These are phyloP conservation scores for Menidia beryllina DNA, from an alignment of 2,113 vertebrate genomes.

Conservation along the genomic window DNA sequence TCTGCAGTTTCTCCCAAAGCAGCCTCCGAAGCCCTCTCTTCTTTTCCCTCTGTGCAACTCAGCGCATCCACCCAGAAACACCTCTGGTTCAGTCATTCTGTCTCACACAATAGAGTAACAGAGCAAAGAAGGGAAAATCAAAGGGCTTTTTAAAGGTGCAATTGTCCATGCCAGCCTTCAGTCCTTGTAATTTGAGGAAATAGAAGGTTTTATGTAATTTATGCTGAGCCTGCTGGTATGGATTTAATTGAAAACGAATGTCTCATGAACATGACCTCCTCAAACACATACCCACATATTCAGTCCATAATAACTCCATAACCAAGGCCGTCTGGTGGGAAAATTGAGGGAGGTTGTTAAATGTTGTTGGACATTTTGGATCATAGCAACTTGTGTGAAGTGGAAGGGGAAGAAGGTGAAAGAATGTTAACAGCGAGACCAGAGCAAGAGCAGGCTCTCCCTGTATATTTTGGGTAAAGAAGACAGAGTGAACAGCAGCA, in stretches of 20 bases:
- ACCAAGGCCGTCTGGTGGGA: slow-evolving; percentile 57
- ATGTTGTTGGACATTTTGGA: slow-evolving; percentile 26
- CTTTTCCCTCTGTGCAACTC: slow-evolving; percentile 55
- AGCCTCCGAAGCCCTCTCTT: slow-evolving; percentile 48
- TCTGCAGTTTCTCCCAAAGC: slow-evolving; percentile 50
- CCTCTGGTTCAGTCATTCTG: slow-evolving; percentile 47
- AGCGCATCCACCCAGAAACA: slow-evolving; percentile 63
- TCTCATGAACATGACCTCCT: slow-evolving; percentile 44
- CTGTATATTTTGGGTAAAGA: slow-evolving; percentile 14
- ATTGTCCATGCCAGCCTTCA: slow-evolving; percentile 43
- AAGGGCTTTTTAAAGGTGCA: slow-evolving; percentile 36
- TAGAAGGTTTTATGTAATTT: slow-evolving; percentile 62
- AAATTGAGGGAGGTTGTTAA: slow-evolving; percentile 34
- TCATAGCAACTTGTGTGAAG: slow-evolving; percentile 26
- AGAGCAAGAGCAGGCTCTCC: not conserved
- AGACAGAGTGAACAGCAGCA: not conserved
- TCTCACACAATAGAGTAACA: slow-evolving; percentile 43
- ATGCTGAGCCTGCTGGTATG: slow-evolving; percentile 53
- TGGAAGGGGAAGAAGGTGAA: slow-evolving; percentile 31
- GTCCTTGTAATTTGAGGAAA: slow-evolving; percentile 72
- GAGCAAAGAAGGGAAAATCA: slow-evolving; percentile 55
- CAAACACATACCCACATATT: slow-evolving; percentile 38
- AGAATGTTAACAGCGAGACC: slow-evolving; percentile 19
- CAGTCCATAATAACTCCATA: slow-evolving; percentile 63
- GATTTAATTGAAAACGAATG: slow-evolving; percentile 76